Evolutionary conservation across 2,888 invertebrate species (phyloP).

Genomic region (Aphodius sticticus): DNA sequence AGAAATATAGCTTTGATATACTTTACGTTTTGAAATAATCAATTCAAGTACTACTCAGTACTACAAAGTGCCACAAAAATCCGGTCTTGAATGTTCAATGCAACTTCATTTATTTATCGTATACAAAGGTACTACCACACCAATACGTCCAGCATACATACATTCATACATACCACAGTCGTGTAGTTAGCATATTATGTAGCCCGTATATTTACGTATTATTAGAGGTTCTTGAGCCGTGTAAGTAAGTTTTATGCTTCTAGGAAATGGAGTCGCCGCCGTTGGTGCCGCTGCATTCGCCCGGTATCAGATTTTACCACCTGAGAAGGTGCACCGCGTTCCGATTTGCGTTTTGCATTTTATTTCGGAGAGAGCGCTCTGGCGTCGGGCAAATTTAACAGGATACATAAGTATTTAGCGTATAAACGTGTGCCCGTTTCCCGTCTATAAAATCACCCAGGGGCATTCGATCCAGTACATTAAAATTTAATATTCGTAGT

Average conservation of each 20-base stretch:
- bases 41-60: not conserved
- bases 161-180: not conserved
- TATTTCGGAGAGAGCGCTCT: not conserved
- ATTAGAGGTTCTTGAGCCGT: constrained; percentile 4
- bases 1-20: too few relatives aligned
- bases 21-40: too few relatives aligned
- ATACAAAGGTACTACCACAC: not conserved
- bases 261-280: not conserved
- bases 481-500: constrained; percentile 17
- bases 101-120: not conserved
- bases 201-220: not conserved
- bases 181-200: constrained; percentile 4
- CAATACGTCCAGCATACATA: not conserved
- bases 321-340: not conserved
- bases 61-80: not conserved
- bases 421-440: constrained; percentile 24
- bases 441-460: constrained; percentile 17
- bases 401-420: constrained; percentile 18
- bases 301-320: not conserved
- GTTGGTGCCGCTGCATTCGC: not conserved
- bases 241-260: constrained; percentile 4
- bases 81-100: not conserved
- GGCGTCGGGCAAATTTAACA: constrained; percentile 11
- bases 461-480: constrained; percentile 18
- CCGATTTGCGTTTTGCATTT: not conserved